Conservation (phyloP, 2,888 invertebrate species). For the Tachina grossa region DNA sequence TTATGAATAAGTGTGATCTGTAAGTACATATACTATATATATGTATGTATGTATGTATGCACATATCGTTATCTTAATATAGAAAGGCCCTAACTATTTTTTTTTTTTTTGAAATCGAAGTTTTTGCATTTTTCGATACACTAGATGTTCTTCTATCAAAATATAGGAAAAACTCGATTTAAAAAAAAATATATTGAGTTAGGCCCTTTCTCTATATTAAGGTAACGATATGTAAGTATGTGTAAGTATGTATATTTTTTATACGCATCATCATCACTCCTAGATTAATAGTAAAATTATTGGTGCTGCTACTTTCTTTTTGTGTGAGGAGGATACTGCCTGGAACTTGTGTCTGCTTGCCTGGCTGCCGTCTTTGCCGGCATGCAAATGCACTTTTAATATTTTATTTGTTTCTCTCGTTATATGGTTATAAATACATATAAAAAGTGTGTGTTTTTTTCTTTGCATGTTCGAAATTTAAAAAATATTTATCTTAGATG, state of each 20-base stretch:
- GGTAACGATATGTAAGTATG: too few relatives aligned
- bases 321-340: background rate
- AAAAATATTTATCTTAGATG: constrained; percentile 47
- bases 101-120: too few relatives aligned
- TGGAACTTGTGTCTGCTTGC: background rate
- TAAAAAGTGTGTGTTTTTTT: constrained; percentile 40
- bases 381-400: constrained; percentile 60
- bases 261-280: background rate
- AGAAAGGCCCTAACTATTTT: too few relatives aligned
- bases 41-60: too few relatives aligned
- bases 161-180: too few relatives aligned
- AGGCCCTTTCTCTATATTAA: too few relatives aligned
- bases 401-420: constrained; percentile 40
- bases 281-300: constrained; percentile 12
- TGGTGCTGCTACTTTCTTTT: background rate
- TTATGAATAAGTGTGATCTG: background rate
- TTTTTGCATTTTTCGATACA: too few relatives aligned
- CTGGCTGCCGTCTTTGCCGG: constrained; percentile 40
- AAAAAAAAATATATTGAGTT: too few relatives aligned
- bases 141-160: too few relatives aligned
- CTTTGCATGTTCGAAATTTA: constrained; percentile 30
- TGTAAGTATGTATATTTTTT: too few relatives aligned
- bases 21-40: background rate
- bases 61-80: too few relatives aligned
- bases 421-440: constrained; percentile 27